Conservation (phyloP, 1,140 invertebrate genomes). For the Aethina tumida region DNA sequence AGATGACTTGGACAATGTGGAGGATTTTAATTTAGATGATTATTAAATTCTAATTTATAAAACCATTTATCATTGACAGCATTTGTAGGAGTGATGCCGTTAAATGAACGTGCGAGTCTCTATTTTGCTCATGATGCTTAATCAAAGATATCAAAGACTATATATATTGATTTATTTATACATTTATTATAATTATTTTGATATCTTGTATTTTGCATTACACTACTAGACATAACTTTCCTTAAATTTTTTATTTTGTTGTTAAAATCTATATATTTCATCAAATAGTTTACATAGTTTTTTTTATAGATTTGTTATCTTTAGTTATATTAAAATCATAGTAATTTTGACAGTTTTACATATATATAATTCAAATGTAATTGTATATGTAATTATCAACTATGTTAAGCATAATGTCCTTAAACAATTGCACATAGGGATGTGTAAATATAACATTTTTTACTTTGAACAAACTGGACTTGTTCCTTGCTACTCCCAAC, state of each 20-base stretch:
- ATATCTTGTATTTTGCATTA: conserved; percentile 2
- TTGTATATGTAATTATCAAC: no score
- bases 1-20: conserved; percentile 73
- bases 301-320: neutral
- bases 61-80: conserved; percentile 12
- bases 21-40: conserved; percentile 84
- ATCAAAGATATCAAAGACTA: no score
- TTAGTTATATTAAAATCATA: conserved; percentile 2
- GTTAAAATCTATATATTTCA: conserved; percentile 5
- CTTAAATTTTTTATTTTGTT: conserved; percentile 4
- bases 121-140: conserved; percentile 1
- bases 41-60: conserved; percentile 53
- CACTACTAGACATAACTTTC: neutral
- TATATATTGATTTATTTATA: no score
- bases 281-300: neutral
- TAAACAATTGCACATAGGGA: no score
- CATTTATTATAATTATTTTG: neutral
- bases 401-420: no score
- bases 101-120: conserved; percentile 2
- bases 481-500: no score
- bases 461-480: no score
- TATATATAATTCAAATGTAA: conserved; percentile 4
- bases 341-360: conserved; percentile 4
- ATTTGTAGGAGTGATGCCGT: conserved; percentile 25
- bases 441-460: no score